phyloP scores from a whole-genome alignment of 2,888 invertebrate genomes.

The Dusona sp. region DNA sequence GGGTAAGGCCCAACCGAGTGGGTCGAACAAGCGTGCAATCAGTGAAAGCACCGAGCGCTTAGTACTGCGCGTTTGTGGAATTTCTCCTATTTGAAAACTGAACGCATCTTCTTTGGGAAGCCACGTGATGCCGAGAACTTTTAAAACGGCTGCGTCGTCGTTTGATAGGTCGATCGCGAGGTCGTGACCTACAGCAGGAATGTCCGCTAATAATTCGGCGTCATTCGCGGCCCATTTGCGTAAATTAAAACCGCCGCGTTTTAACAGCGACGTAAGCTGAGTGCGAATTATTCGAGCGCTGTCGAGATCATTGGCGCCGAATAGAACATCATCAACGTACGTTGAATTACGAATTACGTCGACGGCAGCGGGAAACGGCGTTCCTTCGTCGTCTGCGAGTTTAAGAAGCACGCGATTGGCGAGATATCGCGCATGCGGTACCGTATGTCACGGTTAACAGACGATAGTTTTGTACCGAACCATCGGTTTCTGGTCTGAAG shows the following conservation, averaged over 20 bases:
- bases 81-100: constrained; percentile 21
- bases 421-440: constrained; percentile 68
- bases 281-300: constrained; percentile 27
- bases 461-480: constrained; percentile 43
- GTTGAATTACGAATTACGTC: constrained; percentile 64
- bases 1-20: constrained; percentile 45
- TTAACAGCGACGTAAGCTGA: constrained; percentile 26
- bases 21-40: constrained; percentile 31
- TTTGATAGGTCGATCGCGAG: constrained; percentile 39
- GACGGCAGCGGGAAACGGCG: constrained; percentile 63
- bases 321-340: constrained; percentile 70
- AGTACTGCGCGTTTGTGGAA: constrained; percentile 8
- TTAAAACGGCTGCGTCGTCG: constrained; percentile 30
- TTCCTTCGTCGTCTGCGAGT: constrained; percentile 62
- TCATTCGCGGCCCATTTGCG: constrained; percentile 52
- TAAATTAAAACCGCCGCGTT: constrained; percentile 45
- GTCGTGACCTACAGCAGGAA: constrained; percentile 10
- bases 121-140: constrained; percentile 53
- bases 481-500: constrained; percentile 65
- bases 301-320: constrained; percentile 39
- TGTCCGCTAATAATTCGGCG: constrained; percentile 16
- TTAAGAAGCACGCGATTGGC: constrained; percentile 70
- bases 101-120: constrained; percentile 39
- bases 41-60: constrained; percentile 24
- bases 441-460: constrained; percentile 73